Evolutionary conservation across 2,797 vertebrate genomes (phyloP).

Genomic region (Chromis chromis): DNA sequence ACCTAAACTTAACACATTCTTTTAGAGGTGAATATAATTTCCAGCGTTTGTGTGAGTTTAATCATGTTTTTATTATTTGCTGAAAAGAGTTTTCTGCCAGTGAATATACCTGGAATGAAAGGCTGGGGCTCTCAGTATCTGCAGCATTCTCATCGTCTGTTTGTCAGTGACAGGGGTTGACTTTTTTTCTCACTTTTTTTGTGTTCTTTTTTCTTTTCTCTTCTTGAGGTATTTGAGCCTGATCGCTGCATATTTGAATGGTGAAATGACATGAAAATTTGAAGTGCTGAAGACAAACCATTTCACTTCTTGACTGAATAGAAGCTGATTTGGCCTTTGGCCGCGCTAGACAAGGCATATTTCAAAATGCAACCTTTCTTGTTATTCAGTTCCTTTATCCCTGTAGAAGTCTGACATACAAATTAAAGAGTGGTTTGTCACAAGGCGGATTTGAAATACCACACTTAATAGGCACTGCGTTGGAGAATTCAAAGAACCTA

Average conservation of each 20-base stretch:
- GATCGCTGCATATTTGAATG: conserved; percentile 39
- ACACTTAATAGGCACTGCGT: conserved; percentile 68
- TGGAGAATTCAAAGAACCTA: conserved; percentile 64
- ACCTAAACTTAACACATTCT: conserved; percentile 27
- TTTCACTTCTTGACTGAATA: conserved; percentile 60
- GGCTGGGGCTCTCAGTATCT: conserved; percentile 7
- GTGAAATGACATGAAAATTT: conserved; percentile 39
- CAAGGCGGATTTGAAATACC: conserved; percentile 73
- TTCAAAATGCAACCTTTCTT: conserved; percentile 60
- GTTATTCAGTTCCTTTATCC: conserved; percentile 64
- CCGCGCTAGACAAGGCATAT: conserved; percentile 38
- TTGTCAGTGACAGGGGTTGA: conserved; percentile 49
- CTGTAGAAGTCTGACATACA: conserved; percentile 50
- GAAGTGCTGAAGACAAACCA: conserved; percentile 40
- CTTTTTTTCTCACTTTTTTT: conserved; percentile 13
- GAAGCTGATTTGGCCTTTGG: conserved; percentile 64
- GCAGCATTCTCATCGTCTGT: conserved; percentile 18
- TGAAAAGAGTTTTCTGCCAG: conserved; percentile 21
- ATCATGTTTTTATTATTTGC: conserved; percentile 21
- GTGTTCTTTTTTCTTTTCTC: neutral
- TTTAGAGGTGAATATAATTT: conserved; percentile 36
- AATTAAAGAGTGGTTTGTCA: conserved; percentile 73
- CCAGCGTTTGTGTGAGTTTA: conserved; percentile 8
- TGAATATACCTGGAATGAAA: conserved; percentile 45
- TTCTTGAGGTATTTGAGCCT: conserved; percentile 45